These are phyloP conservation scores for Aleiodes alternator DNA, from an alignment of 2,888 invertebrate species.

Conservation along the genomic window DNA sequence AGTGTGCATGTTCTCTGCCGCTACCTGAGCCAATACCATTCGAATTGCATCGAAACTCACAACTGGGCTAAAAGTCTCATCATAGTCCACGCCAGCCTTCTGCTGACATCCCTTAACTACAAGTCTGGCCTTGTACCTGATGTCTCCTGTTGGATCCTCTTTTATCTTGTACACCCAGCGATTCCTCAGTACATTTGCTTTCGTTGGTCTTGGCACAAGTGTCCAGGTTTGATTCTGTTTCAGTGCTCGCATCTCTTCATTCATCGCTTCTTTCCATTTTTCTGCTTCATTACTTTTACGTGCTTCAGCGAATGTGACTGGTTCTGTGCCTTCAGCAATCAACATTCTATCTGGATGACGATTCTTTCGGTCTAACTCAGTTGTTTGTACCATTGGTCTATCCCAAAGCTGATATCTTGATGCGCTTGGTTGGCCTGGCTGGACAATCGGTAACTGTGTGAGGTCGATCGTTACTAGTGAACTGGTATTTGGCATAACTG, in stretches of 20 bases:
- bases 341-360: too few relatives aligned
- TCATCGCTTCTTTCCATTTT: slow-evolving; percentile 42
- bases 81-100: slow-evolving; percentile 25
- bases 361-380: too few relatives aligned
- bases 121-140: slow-evolving; percentile 20
- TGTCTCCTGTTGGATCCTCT: slow-evolving; percentile 1
- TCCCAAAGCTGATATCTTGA: too few relatives aligned
- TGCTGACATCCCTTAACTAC: slow-evolving; percentile 29
- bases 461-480: too few relatives aligned
- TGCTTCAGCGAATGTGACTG: slow-evolving; percentile 14
- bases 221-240: slow-evolving; percentile 40
- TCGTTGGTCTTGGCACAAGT: slow-evolving; percentile 4
- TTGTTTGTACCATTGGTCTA: too few relatives aligned
- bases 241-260: slow-evolving; percentile 41
- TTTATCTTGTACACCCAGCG: slow-evolving; percentile 37
- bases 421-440: too few relatives aligned
- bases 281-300: neutral
- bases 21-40: slow-evolving; percentile 2
- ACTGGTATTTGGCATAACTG: too few relatives aligned
- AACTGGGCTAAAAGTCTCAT: slow-evolving; percentile 34
- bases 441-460: too few relatives aligned
- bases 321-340: too few relatives aligned
- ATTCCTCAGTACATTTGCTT: slow-evolving; percentile 1
- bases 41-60: slow-evolving; percentile 23
- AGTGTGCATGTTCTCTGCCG: slow-evolving; percentile 46